Evolutionary conservation across 2,888 invertebrate species (phyloP), one percentile per base, ranked within the genome.

Genomic region (Drosophila testacea): DNA sequence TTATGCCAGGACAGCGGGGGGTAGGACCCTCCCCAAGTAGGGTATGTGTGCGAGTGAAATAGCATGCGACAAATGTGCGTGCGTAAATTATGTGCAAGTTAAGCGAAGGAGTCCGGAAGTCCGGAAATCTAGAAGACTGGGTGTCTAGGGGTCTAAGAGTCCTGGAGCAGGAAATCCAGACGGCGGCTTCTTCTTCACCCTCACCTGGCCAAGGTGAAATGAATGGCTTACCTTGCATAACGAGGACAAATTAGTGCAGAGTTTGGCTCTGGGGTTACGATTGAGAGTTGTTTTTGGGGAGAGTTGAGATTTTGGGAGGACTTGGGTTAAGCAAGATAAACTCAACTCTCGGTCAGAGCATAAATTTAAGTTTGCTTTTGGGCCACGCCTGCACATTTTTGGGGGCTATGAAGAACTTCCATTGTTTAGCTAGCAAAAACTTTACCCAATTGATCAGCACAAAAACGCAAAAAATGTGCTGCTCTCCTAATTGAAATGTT

Each of bases 1-100:
- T 86, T 88, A 77, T 77, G 82, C 82, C 73, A 64, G 42, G 13
- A 13, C 9, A 52, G 52, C 28, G 7, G 7, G 36, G 28, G 39
- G 28, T 13, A 13, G 7, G 9, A 13, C 13, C 9, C 6, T 9
- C 4, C 13, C 4, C 6, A 13, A 13, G 30, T 38, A 27, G 38
- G 28, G 42, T 6, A 11, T 44, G 56, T 42, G 66, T 47, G 68
- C 41, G 69, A 73, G 80, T 38, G 77, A 69, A 71, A 78, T 57
- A 79, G 76, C 81, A 54, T 55, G 84, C 79, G 82, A 81, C 82
- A 79, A 78, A 84, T 84, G 81, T 81, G 82, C 82, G 81, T 81
- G 77, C 79, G 79, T 81, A 81, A 81, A 79, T 81, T 84, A 84
- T 84, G 73, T 73, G 69, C 68, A 70, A 81, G 72, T 54, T 46